Conservation (phyloP, 53 echinoderm and acorn worm species). For the Hippasteria phrygiana region DNA sequence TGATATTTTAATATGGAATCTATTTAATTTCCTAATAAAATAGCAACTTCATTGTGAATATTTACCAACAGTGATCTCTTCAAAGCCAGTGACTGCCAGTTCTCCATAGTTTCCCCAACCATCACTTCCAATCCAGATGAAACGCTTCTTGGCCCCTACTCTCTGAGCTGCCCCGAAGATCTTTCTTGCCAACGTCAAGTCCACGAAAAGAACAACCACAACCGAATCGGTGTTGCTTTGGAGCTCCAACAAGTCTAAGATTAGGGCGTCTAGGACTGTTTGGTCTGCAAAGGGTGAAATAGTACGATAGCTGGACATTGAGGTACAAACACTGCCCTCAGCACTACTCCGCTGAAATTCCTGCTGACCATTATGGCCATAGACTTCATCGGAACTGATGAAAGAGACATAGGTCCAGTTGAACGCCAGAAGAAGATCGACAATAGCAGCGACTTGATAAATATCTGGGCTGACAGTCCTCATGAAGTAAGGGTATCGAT, state of each 20-base stretch:
- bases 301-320: constrained; percentile 30
- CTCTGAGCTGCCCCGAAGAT: constrained; percentile 50
- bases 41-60: not conserved
- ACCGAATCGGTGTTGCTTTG: constrained; percentile 63
- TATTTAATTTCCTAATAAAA: not conserved
- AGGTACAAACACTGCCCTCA: constrained; percentile 24
- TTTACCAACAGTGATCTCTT: constrained; percentile 74
- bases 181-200: constrained; percentile 56
- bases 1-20: too few species aligned
- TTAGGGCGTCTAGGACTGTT: constrained; percentile 19
- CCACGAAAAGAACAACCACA: constrained; percentile 81
- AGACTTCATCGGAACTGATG: constrained; percentile 86
- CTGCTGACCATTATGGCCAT: constrained; percentile 80
- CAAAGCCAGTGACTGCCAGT: constrained; percentile 52
- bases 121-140: constrained; percentile 88
- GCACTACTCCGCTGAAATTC: constrained; percentile 44
- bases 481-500: constrained; percentile 81
- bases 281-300: constrained; percentile 44
- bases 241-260: constrained; percentile 58
- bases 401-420: constrained; percentile 85
- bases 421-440: constrained; percentile 77
- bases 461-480: constrained; percentile 87
- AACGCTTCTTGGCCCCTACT: constrained; percentile 24
- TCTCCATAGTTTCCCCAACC: constrained; percentile 78
- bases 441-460: constrained; percentile 78